Evolutionary conservation across 2,888 invertebrate genomes (phyloP), one percentile per base, ranked within the genome.

Genomic region (Azorinus chamasolen): DNA sequence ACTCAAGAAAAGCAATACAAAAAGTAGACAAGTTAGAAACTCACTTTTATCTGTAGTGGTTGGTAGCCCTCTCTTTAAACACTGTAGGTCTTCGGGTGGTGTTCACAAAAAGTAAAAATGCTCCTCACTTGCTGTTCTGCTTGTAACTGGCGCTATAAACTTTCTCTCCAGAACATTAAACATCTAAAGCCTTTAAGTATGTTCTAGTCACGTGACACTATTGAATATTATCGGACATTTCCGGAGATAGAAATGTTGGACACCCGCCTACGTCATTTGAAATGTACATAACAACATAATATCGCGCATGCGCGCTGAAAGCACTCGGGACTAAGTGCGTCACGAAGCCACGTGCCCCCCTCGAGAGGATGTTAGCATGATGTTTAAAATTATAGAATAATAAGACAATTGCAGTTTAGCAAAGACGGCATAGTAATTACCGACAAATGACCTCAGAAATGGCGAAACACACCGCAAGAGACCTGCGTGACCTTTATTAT

Each of bases 151-250:
- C 32, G 32, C 32, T 32, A 32, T 32, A 66, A 58, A 58, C 50
- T 58, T 41, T 66, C 50, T 66, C 50, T 50, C 57, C 66, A 32
- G 43, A 48, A 51, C 41, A 45, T 66, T 20, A 51, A 58, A 46
- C 43, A 25, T 50, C 66, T 50, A 50, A 50, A 45, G 61, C 66
- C 73, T 66, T 74, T 74, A 74, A 74, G 57, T 74, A 74, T 46
- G 24, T 32, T 24, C 22, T 14, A 37, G 50, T 74, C 73, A 74
- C 73, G 73, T 74, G 73, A 62, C 62, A 39, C 2, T n/a, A 32
- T 32, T 43, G n/a, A 32, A n/a, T 51, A 18, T 43, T 55, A 70
- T 70, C 62, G 69, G 69, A 70, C 69, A 70, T 54, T 62, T 69
- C 62, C 48, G 32, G 45, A 48, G 39, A 54, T 6, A 32, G 24